Conservation (phyloP, 2,797 vertebrate species). For the Aselliscus stoliczkanus region DNA sequence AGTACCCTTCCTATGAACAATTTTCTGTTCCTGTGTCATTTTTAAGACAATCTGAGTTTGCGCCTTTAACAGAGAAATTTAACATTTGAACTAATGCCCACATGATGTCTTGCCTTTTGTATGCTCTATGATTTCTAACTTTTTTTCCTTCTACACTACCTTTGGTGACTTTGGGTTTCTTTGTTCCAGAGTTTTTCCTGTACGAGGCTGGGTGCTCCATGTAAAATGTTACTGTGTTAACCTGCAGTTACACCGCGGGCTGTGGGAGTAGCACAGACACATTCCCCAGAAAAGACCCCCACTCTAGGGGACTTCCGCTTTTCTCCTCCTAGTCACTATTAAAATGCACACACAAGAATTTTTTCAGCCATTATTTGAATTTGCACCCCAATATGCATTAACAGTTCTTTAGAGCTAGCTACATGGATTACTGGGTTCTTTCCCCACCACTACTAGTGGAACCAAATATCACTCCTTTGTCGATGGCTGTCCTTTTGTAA, state of each 20-base stretch:
- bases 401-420: neutral
- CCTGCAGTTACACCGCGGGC: neutral
- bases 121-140: neutral
- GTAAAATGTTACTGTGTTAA: neutral
- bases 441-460: neutral
- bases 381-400: neutral
- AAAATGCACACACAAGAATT: neutral
- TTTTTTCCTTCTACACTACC: neutral
- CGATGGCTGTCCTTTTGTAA: neutral
- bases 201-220: neutral
- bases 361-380: neutral
- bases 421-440: neutral
- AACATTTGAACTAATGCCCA: neutral
- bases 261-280: neutral
- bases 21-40: neutral
- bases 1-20: neutral
- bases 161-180: neutral
- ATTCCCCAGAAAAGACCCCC: rapidly evolving
- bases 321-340: neutral
- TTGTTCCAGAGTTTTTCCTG: neutral
- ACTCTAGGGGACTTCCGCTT: neutral
- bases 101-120: neutral
- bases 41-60: neutral
- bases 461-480: neutral
- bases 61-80: neutral